A percentile compares a stretch with the other conserved stretches of the same genome.
phyloP scores from a whole-genome alignment of 2,888 invertebrate genomes.

The Keiferia lycopersicella region DNA sequence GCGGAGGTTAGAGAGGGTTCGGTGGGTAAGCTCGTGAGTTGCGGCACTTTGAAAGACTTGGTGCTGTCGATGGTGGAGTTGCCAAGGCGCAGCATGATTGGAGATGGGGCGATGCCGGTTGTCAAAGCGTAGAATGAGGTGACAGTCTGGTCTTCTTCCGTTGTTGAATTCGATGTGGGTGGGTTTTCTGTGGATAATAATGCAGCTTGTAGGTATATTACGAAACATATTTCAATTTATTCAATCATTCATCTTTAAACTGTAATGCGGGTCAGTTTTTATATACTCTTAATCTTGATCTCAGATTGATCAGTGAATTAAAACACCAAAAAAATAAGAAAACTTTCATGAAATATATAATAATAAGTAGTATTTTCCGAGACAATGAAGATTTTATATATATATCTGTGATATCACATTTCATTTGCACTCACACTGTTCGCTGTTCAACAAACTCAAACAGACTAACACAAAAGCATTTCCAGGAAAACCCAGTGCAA shows the following conservation, averaged over 20 bases:
- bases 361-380: too few species aligned
- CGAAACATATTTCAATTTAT: background rate
- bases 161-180: constrained; percentile 44
- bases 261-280: too few species aligned
- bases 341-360: too few species aligned
- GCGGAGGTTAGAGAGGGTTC: constrained; percentile 42
- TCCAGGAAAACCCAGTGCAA: background rate
- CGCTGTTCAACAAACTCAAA: background rate
- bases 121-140: constrained; percentile 72
- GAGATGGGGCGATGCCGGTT: constrained; percentile 66
- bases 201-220: background rate
- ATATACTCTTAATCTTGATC: too few species aligned
- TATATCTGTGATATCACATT: background rate
- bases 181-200: constrained; percentile 53
- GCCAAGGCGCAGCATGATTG: constrained; percentile 72
- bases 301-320: too few species aligned
- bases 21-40: constrained; percentile 44
- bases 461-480: background rate
- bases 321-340: too few species aligned
- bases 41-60: constrained; percentile 75
- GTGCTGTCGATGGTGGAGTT: constrained; percentile 78
- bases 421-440: background rate
- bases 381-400: background rate
- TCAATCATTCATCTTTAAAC: background rate
- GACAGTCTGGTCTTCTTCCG: constrained; percentile 64